A percentile compares a stretch with the other conserved stretches of the same genome.
Evolutionary conservation across 2,797 vertebrate genomes (phyloP).

Genomic region (Catamblyrhynchus diadema): DNA sequence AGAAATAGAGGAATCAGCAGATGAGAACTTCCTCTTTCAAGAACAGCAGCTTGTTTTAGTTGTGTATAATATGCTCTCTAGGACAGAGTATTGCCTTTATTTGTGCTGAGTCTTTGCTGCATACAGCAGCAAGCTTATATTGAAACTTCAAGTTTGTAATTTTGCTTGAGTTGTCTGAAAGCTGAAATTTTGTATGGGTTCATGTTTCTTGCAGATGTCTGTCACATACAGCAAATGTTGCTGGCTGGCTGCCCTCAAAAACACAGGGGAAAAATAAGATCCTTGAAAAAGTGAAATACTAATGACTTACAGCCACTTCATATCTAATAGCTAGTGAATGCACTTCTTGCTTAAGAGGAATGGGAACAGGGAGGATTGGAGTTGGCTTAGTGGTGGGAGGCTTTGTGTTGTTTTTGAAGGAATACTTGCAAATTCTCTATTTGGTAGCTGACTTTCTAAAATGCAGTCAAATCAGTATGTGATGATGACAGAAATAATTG

Average conservation of each 20-base stretch:
- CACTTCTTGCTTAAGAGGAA: neutral
- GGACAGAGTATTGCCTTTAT: neutral
- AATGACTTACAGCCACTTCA: constrained; percentile 15
- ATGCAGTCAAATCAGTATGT: neutral
- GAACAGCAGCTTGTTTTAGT: neutral
- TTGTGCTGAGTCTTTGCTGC: neutral
- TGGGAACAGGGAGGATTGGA: neutral
- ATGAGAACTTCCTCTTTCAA: neutral
- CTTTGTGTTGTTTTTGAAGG: neutral
- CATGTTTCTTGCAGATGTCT: neutral
- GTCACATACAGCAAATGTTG: neutral
- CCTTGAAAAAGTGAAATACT: constrained; percentile 11
- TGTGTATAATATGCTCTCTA: neutral
- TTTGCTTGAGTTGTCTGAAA: constrained; percentile 12
- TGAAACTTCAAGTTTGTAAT: constrained; percentile 2
- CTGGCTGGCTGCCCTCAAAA: constrained; percentile 22
- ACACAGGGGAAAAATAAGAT: neutral
- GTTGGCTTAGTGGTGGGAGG: neutral
- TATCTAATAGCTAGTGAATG: neutral
- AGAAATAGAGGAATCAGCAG: neutral
- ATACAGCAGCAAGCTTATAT: neutral
- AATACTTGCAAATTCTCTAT: neutral
- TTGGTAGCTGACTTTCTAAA: neutral
- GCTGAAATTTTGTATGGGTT: neutral
- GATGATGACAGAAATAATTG: neutral